A percentile compares a stretch with the other conserved stretches of the same genome.
Conservation (phyloP, 2,888 invertebrate species). For the Nineta flava region DNA sequence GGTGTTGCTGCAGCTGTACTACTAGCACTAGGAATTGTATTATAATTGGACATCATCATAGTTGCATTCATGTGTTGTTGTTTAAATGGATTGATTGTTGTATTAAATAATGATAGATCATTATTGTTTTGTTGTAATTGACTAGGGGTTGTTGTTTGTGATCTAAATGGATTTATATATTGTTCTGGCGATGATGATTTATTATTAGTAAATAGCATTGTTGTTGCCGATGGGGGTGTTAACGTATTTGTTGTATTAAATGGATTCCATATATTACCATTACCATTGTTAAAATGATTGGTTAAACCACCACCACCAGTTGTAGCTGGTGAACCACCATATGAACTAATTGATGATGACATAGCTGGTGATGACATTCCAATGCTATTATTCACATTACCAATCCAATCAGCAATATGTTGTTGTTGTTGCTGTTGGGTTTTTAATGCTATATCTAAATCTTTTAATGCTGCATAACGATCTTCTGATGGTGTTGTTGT, state of each 20-base stretch:
- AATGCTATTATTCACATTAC: no score
- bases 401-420: conserved; percentile 2
- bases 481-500: conserved; percentile 44
- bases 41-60: background rate
- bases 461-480: conserved; percentile 89
- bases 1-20: background rate
- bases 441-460: conserved; percentile 65
- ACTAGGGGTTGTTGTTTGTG: background rate
- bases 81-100: background rate
- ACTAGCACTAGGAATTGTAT: background rate
- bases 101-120: background rate
- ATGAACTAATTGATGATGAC: background rate
- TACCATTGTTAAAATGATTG: background rate
- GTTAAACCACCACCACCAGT: background rate
- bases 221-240: no score
- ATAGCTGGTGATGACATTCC: no score
- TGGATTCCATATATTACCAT: background rate
- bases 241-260: background rate
- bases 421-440: conserved; percentile 30
- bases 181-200: no score
- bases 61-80: background rate
- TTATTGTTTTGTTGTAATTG: background rate
- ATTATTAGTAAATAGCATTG: no score
- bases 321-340: background rate
- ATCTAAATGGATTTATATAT: no score